Percentiles rank a stretch among this genome's conserved stretches.
These are phyloP conservation scores for Ploceus nigricollis DNA, from an alignment of 2,113 vertebrate species.

Conservation along the genomic window DNA sequence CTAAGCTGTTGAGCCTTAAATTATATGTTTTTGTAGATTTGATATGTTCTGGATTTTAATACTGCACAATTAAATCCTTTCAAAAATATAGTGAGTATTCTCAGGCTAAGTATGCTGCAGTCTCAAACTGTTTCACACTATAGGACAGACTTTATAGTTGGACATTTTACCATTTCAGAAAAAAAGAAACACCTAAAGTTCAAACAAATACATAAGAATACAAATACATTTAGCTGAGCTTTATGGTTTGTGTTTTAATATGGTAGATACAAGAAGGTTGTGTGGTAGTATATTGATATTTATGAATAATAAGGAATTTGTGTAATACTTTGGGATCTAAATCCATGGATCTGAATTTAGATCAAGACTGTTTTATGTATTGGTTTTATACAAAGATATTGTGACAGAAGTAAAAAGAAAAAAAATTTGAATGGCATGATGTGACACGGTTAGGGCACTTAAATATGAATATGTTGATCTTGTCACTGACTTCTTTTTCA, in stretches of 20 bases:
- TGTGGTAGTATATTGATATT: not conserved
- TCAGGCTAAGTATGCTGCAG: not conserved
- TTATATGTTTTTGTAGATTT: not conserved
- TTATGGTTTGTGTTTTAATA: not conserved
- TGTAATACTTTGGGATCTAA: not conserved
- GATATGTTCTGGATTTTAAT: not conserved
- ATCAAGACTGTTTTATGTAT: not conserved
- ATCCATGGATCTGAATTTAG: not conserved
- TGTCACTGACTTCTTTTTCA: not conserved
- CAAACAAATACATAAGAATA: not conserved
- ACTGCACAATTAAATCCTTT: not conserved
- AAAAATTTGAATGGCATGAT: not conserved
- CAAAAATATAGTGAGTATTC: not conserved
- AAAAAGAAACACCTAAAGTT: not conserved
- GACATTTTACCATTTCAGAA: not conserved
- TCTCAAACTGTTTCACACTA: not conserved
- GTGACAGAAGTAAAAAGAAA: not conserved
- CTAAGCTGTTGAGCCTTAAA: not conserved
- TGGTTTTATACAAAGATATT: not conserved
- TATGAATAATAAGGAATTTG: not conserved
- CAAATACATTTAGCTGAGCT: not conserved
- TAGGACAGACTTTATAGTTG: not conserved
- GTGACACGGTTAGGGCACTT: not conserved
- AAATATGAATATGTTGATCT: not conserved
- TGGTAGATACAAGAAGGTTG: not conserved